phyloP scores from a whole-genome alignment of 2,888 invertebrate species.

The Busseola fusca region DNA sequence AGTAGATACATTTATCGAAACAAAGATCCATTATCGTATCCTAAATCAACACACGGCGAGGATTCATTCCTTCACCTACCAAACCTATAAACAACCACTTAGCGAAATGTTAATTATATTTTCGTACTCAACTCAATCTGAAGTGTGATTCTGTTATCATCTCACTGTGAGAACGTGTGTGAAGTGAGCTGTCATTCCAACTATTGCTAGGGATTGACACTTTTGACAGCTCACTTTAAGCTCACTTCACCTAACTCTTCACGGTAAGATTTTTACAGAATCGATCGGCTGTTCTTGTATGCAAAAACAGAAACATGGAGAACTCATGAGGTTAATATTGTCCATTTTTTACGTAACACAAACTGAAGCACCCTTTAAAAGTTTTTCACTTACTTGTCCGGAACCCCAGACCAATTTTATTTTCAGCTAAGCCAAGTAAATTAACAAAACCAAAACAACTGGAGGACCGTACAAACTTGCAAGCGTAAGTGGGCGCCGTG shows the following conservation, averaged over 20 bases:
- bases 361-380: slow-evolving; percentile 28
- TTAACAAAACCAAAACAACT: slow-evolving; percentile 38
- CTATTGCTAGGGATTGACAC: too few relatives aligned
- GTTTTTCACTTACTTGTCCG: slow-evolving; percentile 26
- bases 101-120: slow-evolving; percentile 34
- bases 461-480: slow-evolving; percentile 29
- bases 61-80: slow-evolving; percentile 53
- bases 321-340: slow-evolving; percentile 6
- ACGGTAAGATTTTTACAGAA: too few relatives aligned
- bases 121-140: slow-evolving; percentile 9
- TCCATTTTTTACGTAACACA: background rate
- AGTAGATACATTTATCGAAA: slow-evolving; percentile 37
- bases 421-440: slow-evolving; percentile 39
- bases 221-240: too few relatives aligned
- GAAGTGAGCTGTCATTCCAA: too few relatives aligned
- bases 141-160: too few relatives aligned
- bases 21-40: slow-evolving; percentile 53
- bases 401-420: slow-evolving; percentile 36
- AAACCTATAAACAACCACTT: slow-evolving; percentile 53
- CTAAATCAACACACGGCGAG: slow-evolving; percentile 61
- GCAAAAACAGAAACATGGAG: slow-evolving; percentile 8
- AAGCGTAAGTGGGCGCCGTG: slow-evolving; percentile 39
- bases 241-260: too few relatives aligned
- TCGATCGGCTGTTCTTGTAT: background rate
- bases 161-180: too few relatives aligned